Evolutionary conservation across 2,113 vertebrate species (phyloP), one percentile per base, ranked within the genome.

Genomic region (Sander lucioperca): DNA sequence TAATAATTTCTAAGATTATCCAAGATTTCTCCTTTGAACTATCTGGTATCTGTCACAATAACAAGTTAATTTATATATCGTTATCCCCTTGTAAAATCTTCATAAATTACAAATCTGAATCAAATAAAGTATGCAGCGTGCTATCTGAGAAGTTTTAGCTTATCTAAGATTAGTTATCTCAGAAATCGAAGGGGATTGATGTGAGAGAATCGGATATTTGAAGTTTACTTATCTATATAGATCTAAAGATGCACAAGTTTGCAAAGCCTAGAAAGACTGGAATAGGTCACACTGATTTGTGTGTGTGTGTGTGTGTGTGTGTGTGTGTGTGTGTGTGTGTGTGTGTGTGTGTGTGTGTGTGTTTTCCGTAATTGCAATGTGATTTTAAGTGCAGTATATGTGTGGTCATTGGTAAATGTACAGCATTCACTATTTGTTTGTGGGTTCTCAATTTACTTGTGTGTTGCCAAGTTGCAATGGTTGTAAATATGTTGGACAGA

Each of bases 161-260:
- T 75, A 88, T 88, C 75, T 84, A 18, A 77, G 39, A 75, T 82
- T 68, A 80, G 65, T 86, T 89, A 84, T 88, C 77, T 82, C 0
- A 0, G 39, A 80, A 79, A 89, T 76, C 63, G 56, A 81, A 81
- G 39, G n/a, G 56, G 74, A 79, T 16, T 78, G 80, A 85, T 79
- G 56, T 73, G 48, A 48, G 54, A 27, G 23, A 84, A 56, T 78
- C 7, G 1, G 23, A 80, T 67, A 78, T 78, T 69, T 81, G 61
- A 74, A 70, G 72, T 74, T 43, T 74, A 59, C 25, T 70, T 74
- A 39, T 36, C 30, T 25, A 25, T 25, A 2, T 51, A 12, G 43
- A 87, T 56, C 67, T 45, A 10, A 62, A 72, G 53, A 62, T 74
- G 48, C 14, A 23, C 21, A 23, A 74, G 65, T 78, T 89, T 33